These are phyloP conservation scores for Phenganax subtilis DNA, from an alignment of 92 coral and sea anemone genomes.

Conservation along the genomic window DNA sequence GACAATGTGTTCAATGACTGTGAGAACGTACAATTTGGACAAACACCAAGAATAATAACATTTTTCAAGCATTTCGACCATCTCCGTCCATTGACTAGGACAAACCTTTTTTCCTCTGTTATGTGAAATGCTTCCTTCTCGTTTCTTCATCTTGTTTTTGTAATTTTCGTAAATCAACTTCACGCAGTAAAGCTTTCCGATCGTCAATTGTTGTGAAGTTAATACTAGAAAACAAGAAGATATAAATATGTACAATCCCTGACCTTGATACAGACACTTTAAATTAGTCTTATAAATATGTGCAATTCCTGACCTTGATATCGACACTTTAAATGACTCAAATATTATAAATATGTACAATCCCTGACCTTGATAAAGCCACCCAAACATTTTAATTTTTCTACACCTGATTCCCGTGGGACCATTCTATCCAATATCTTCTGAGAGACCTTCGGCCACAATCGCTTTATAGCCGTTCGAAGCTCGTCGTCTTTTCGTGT, in stretches of 20 bases:
- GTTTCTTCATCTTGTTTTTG: conserved; percentile 78
- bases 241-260: not conserved
- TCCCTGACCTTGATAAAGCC: too few relatives aligned
- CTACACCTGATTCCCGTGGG: conserved; percentile 86
- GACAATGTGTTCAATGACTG: too few relatives aligned
- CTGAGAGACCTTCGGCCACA: conserved; percentile 91
- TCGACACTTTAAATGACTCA: not conserved
- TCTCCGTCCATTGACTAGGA: not conserved
- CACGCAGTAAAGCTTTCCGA: conserved; percentile 96
- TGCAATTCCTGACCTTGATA: too few relatives aligned
- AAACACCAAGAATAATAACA: too few relatives aligned
- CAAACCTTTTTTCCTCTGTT: conserved; percentile 31
- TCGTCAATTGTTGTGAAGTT: conserved; percentile 97
- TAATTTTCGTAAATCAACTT: conserved; percentile 94
- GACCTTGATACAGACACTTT: not conserved
- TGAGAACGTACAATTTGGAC: too few relatives aligned
- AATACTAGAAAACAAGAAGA: conserved; percentile 57
- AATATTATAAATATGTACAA: too few relatives aligned
- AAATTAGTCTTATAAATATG: not conserved
- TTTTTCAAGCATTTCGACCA: too few relatives aligned
- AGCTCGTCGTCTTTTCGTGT: conserved; percentile 90
- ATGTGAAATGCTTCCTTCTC: conserved; percentile 53
- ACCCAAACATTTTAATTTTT: not conserved
- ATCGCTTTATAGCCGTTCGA: conserved; percentile 68
- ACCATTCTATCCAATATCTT: conserved; percentile 88